Evolutionary conservation across 2,113 vertebrate species (phyloP).

Genomic region (Leucopsar rothschildi): DNA sequence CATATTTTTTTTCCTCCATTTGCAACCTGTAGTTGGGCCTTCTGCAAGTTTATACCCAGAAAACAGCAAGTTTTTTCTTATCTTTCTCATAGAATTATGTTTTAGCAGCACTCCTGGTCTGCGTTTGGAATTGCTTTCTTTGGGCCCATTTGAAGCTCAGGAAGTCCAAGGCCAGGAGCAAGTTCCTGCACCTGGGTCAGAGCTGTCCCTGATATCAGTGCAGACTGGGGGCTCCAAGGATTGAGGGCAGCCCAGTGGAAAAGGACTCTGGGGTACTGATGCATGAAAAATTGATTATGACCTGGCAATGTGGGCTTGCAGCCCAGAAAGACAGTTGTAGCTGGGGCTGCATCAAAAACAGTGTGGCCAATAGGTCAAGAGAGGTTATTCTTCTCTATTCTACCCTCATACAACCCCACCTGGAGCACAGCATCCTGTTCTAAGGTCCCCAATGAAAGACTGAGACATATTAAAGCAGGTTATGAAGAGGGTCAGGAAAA

Average conservation of each 20-base stretch:
- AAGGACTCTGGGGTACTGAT: not conserved
- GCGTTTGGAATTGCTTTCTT: not conserved
- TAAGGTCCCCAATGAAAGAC: not conserved
- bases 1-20: not conserved
- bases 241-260: not conserved
- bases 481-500: not conserved
- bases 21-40: not conserved
- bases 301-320: fast-evolving
- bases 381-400: not conserved
- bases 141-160: not conserved
- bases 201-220: not conserved
- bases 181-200: not conserved
- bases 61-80: not conserved
- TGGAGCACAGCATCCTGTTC: not conserved
- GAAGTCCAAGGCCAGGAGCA: not conserved
- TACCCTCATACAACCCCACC: not conserved
- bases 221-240: not conserved
- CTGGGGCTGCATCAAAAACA: no score
- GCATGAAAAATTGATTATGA: not conserved
- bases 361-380: no score
- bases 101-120: not conserved
- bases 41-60: not conserved
- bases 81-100: not conserved
- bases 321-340: not conserved
- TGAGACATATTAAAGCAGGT: fast-evolving